Conservation (phyloP, 92 coral and sea anemone genomes). For the Montipora capitata region DNA sequence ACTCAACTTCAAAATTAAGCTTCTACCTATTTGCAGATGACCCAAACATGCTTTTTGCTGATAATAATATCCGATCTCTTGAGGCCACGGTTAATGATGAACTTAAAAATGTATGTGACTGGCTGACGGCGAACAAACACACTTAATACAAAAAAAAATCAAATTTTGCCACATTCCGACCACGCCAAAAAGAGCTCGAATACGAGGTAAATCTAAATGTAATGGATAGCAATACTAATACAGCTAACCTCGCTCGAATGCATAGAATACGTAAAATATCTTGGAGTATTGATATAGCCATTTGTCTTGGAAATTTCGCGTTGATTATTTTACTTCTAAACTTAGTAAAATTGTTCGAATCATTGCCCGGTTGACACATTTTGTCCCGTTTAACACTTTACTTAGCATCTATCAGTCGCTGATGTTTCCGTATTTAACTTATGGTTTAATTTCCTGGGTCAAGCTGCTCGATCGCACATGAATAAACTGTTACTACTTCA, state of each 20-base stretch:
- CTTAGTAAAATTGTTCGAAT: no score
- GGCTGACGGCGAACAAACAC: conserved; percentile 25
- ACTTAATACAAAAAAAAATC: background rate
- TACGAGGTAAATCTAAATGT: conserved; percentile 5
- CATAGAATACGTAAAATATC: background rate
- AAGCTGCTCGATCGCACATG: no score
- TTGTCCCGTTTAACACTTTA: no score
- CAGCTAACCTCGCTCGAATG: background rate
- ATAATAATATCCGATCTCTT: conserved; percentile 2
- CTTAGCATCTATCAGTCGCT: no score
- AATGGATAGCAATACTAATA: background rate
- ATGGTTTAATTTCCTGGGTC: no score
- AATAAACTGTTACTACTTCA: no score
- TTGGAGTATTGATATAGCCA: no score
- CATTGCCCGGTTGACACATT: no score
- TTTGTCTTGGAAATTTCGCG: no score
- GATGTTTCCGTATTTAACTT: no score
- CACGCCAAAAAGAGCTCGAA: conserved; percentile 6
- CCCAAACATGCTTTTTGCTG: conserved; percentile 9
- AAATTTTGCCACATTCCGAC: conserved; percentile 1
- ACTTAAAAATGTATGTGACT: conserved; percentile 11
- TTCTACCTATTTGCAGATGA: conserved; percentile 19
- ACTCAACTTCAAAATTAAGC: background rate
- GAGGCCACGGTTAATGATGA: background rate
- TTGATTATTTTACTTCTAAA: no score